These are phyloP conservation scores for Andrena bucephala DNA, from an alignment of 2,888 invertebrate species.

Conservation along the genomic window DNA sequence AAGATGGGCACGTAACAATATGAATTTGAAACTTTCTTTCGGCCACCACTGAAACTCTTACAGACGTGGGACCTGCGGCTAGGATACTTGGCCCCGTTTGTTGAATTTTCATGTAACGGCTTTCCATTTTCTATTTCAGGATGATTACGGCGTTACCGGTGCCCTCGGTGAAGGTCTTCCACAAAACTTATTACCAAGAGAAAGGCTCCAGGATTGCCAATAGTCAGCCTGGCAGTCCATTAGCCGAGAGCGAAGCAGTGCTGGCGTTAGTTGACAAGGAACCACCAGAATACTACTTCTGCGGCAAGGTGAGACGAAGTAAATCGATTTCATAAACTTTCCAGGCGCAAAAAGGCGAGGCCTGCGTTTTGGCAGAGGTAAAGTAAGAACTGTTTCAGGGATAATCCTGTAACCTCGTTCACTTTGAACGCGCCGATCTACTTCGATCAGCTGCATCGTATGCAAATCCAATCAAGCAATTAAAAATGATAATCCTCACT, in stretches of 20 bases:
- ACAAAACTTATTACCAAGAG: constrained; percentile 83
- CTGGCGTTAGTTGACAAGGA: constrained; percentile 79
- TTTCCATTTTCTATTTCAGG: constrained; percentile 65
- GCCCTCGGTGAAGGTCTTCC: constrained; percentile 83
- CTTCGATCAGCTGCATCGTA: too few species aligned
- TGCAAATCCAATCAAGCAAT: too few species aligned
- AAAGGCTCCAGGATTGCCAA: constrained; percentile 80
- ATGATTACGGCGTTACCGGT: constrained; percentile 83
- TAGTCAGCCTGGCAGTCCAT: constrained; percentile 82
- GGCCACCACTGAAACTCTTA: too few species aligned
- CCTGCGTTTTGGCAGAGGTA: background rate
- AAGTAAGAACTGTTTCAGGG: background rate
- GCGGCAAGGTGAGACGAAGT: constrained; percentile 77
- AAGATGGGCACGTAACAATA: too few species aligned
- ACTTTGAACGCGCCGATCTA: too few species aligned
- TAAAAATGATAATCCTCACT: too few species aligned
- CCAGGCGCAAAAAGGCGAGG: background rate
- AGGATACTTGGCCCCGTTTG: too few species aligned
- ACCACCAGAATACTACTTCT: constrained; percentile 82
- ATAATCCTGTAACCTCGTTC: too few species aligned
- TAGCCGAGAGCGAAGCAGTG: constrained; percentile 82
- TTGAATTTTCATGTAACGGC: background rate
- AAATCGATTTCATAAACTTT: background rate
- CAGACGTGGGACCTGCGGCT: too few species aligned
- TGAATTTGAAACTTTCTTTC: too few species aligned